Evolutionary conservation across 1,140 invertebrate genomes (phyloP), one percentile per base, ranked within the genome.

Genomic region (Caerostris extrusa): DNA sequence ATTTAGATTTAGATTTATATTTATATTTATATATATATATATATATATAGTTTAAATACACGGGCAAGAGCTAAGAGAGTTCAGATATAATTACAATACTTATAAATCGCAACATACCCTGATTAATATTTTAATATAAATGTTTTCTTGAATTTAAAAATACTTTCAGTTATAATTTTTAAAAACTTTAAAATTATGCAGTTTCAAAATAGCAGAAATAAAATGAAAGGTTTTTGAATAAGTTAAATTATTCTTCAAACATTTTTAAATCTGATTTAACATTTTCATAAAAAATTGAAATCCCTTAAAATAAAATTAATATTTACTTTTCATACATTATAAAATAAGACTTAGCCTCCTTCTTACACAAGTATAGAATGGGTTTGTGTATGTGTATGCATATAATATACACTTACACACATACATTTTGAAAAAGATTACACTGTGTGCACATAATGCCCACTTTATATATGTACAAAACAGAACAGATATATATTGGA

Each of bases 381-480:
- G 64, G 86, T 88, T 17, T 88, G 55, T 90, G 12, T 64, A 88
- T 57, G 56, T 85, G 57, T 67, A 67, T 55, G 50, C 3, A 88
- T 88, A 82, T 82, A 82, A n/a, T 67, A 67, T n/a, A 67, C n/a
- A 81, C 34, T 81, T 81, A 64, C 17, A 88, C 86, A 88, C 17
- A 14, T 60, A 88, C 61, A 88, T 77, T 77, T 12, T 34, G 34
- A 88, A 88, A n/a, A 88, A 53, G 56, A 50, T 10, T 64, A n/a
- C 14, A 53, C n/a, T 88, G 34, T 67, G 86, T 64, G 53, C 60
- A 88, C 50, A 53, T 17, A 64, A 71, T 71, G 50, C 67, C 14
- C 55, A 71, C 57, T 57, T n/a, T 69, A 71, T 56, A 87, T 86
- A 93, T 87, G 34, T 87, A 93, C 56, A 87, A 71, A 93, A 93